Base-by-base conservation (phyloP, 30 jellyfish, hydroid and myxozoan genomes). In the Chrysaora quinquecirrha region DNA sequence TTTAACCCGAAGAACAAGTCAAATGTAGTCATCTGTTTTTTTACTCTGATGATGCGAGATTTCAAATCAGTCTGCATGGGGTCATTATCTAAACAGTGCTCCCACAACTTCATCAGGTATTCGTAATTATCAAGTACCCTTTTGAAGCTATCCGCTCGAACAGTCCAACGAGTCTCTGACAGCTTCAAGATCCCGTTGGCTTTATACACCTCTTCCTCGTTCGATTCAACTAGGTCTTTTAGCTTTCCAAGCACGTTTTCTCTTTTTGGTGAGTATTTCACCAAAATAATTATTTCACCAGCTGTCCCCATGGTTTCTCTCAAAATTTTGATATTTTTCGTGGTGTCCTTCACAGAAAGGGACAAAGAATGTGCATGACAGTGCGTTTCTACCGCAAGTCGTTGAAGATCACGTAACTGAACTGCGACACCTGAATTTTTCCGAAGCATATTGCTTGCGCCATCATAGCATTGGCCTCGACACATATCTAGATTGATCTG, bases 231-330 rank as follows among this genome's bases (percentile, higher is more conserved):
- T n/a, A n/a, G n/a, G n/a, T 61, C 78, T 35, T 76, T 76, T 29
- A 76, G 33, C 11, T 38, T 78, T 19, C 78, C 87, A 16, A 76
- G 87, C 19, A 76, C 32, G 38, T 56, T 58, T 63, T 76, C 78
- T 38, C 87, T 58, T 29, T 76, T 76, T 35, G 82, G 90, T 30
- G 90, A 79, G 75, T 61, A 79, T 32, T 63, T 79, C 22, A 79
- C 83, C 30, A 79, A 61, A 6, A 64, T 10, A 18, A 48, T 60
- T 6, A 79, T 79, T 34, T 77, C 89, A 32, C 80, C 47, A 31
- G 80, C 14, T 9, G 38, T 77, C n/a, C 23, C 70, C 89, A 77
- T 77, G 24, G 71, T 54, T 11, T 60, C 71, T 2, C 75, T 34
- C 20, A 73, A 30, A 20, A 73, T 25, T 27, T 73, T 73, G 73